phyloP scores from a whole-genome alignment of 2,797 vertebrate species.

The Leucoraja ocellata region DNA sequence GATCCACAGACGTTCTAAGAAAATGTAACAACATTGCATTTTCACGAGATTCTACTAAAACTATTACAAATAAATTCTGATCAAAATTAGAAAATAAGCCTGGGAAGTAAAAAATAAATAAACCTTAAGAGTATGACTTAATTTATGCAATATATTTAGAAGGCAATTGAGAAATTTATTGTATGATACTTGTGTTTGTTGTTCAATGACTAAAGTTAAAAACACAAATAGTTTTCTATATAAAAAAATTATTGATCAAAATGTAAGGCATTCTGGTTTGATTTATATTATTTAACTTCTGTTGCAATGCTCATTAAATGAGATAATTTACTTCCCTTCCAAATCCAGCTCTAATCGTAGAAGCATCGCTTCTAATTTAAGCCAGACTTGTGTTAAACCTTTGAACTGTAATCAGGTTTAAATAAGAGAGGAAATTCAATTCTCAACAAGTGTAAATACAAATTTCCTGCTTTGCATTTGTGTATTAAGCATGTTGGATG shows the following conservation, averaged over 20 bases:
- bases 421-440: not conserved
- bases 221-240: not conserved
- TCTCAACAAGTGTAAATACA: not conserved
- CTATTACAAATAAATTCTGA: not conserved
- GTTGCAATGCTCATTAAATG: not conserved
- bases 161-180: not conserved
- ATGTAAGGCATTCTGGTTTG: not conserved
- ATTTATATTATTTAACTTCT: constrained; percentile 17
- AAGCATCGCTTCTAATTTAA: not conserved
- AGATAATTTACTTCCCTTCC: not conserved
- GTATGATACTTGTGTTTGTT: not conserved
- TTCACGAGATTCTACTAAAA: not conserved
- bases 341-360: not conserved
- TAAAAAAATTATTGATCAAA: not conserved
- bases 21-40: not conserved
- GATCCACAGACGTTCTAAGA: not conserved
- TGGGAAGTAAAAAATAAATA: not conserved
- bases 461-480: not conserved
- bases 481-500: not conserved
- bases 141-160: not conserved
- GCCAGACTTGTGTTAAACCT: not conserved
- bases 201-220: not conserved
- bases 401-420: not conserved
- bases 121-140: not conserved
- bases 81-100: not conserved